Base-by-base conservation (phyloP, 2,797 vertebrate genomes). In the Micromesistius poutassou region DNA sequence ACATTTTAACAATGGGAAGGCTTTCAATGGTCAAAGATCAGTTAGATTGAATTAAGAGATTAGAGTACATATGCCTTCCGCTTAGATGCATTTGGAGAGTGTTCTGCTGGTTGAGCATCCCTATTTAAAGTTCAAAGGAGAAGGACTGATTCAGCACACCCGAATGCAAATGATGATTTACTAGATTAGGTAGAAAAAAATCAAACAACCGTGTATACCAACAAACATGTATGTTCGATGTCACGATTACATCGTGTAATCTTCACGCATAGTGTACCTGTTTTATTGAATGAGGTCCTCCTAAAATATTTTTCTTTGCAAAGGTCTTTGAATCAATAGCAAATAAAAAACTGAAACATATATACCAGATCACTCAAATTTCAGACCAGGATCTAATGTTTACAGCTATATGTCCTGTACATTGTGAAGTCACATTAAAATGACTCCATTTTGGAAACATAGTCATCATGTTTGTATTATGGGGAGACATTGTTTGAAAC, bases 41-140 rank as follows among this genome's bases (percentile, higher is more conserved):
- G 85, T 86, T 87, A 80, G 90, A 93, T 92, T 91, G 86, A 93
- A 93, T 93, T 91, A 93, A 91, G 91, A 93, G 90, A 93, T 92
- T 91, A 92, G 85, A 92, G 89, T 88, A 87, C 86, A 83, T 91
- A 89, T 91, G 89, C 87, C 88, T 88, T 0, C 72, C 86, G 90
- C 88, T 89, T 91, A 87, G 88, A 79, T 85, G 88, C 85, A 84
- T 91, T 88, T 89, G 82, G 87, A 83, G 77, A 87, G 83, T 76
- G 42, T 80, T 55, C 85, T 89, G 73, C 84, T 88, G 83, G 82
- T 84, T 83, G 89, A 87, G 83, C 85, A 81, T 84, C 83, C 83
- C 76, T 74, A 77, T 89, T 91, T 85, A 85, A 90, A 88, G 77
- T 85, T 82, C 79, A 76, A 81, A 71, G 62, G 77, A 66, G 81